A percentile compares a stretch with the other conserved stretches of the same genome.
These are phyloP conservation scores for Cladopsammia gracilis DNA, from an alignment of 64 coral and sea anemone genomes.

Conservation along the genomic window DNA sequence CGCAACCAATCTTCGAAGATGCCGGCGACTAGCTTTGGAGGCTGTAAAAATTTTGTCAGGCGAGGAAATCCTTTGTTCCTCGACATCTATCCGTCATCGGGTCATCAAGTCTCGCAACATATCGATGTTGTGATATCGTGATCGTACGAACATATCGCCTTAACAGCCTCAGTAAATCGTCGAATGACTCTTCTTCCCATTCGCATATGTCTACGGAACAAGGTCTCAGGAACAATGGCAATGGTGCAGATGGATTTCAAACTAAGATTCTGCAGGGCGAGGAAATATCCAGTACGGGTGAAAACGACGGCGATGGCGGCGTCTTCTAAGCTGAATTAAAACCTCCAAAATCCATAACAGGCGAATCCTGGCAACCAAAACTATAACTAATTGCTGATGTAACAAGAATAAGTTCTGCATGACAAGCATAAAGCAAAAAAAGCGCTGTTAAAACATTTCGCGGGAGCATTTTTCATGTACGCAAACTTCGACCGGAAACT, in stretches of 20 bases:
- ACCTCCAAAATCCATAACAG: neutral
- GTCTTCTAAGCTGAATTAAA: slow-evolving; percentile 1
- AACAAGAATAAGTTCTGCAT: neutral
- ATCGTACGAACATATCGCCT: neutral
- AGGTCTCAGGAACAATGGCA: neutral
- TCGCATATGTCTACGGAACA: neutral
- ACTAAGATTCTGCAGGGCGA: too few relatives aligned
- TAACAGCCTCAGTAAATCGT: neutral
- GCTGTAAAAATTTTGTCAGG: too few relatives aligned
- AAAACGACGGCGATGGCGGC: neutral
- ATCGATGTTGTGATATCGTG: too few relatives aligned
- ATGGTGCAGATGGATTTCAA: neutral
- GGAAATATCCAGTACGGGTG: too few relatives aligned
- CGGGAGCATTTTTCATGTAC: too few relatives aligned
- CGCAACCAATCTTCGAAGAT: too few relatives aligned
- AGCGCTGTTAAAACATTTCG: slow-evolving; percentile 4
- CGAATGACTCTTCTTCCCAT: neutral
- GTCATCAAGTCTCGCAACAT: too few relatives aligned
- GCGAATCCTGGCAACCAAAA: neutral
- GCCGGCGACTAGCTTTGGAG: too few relatives aligned
- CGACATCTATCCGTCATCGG: too few relatives aligned
- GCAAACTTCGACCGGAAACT: neutral
- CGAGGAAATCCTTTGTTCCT: too few relatives aligned
- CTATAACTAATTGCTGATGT: neutral
- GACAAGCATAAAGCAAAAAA: neutral